Evolutionary conservation across 2,113 vertebrate genomes (phyloP), one percentile per base, ranked within the genome.

Genomic region (Furnarius figulus): DNA sequence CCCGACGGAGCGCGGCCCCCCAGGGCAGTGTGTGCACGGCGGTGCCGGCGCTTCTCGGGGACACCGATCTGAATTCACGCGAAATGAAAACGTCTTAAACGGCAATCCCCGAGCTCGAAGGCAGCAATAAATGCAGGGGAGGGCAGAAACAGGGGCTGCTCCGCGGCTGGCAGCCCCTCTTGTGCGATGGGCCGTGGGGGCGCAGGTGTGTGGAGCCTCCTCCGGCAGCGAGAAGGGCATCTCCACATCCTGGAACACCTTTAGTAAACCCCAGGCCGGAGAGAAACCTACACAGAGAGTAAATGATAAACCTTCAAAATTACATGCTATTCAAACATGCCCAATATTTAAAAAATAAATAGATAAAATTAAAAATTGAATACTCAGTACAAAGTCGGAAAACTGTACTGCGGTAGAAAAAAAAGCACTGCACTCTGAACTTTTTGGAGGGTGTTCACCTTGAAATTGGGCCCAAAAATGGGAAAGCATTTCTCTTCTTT

Each of bases 11-110:
- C 9, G 17, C 17, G 10, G 28, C 52, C 16, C 30, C 8, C 12
- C 21, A 21, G 31, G 3, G 12, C 28, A 16, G 27, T 30, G 52
- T 30, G 7, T 17, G 30, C 28, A 17, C 30, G 31, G 31, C 20
- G 55, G 30, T 4, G 11, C 17, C 19, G 20, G 17, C 9, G n/a
- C n/a, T n/a, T n/a, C n/a, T n/a, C n/a, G n/a, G n/a, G n/a, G n/a
- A n/a, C n/a, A 20, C 31, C 53, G 31, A 33, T 21, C 37, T 8
- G 66, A 49, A 15, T 11, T 35, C 44, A 13, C 6, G 2, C 18
- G 23, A 19, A 24, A 1, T 4, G 1, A 10, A 8, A 7, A 18
- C 12, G 1, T 0, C 16, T 1, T 31, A 3, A 1, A 3, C 1
- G 23, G 18, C 35, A 20, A 2, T 1, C 6, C 17, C 8, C 22